phyloP scores from a whole-genome alignment of 2,113 vertebrate species.

The Fulmarus glacialis region DNA sequence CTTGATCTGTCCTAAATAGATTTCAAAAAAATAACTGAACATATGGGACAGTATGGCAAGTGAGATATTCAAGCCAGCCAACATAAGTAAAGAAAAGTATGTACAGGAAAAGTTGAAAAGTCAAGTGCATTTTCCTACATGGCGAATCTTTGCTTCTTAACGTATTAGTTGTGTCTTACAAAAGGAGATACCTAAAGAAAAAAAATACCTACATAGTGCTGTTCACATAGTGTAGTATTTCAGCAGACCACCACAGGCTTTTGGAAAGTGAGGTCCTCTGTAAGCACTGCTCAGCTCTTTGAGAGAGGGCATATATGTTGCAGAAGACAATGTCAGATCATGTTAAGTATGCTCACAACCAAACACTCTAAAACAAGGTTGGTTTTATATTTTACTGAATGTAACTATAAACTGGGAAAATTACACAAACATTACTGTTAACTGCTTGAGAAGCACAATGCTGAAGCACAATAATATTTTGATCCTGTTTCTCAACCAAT shows the following conservation, averaged over 20 bases:
- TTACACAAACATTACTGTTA: not conserved
- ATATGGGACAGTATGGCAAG: not conserved
- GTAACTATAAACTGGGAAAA: not conserved
- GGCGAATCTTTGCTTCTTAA: not conserved
- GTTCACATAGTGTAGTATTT: not conserved
- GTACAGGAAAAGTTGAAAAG: not conserved
- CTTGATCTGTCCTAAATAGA: not conserved
- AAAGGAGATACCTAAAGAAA: not conserved
- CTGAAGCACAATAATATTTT: not conserved
- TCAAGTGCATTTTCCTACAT: not conserved
- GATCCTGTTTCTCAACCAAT: not conserved
- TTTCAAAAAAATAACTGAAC: not conserved
- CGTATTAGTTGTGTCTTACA: not conserved
- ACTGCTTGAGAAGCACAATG: not conserved
- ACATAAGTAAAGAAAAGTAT: not conserved
- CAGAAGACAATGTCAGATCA: not conserved
- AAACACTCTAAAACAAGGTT: not conserved
- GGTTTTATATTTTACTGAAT: not conserved
- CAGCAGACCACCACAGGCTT: not conserved
- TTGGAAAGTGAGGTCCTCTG: not conserved
- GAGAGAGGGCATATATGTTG: not conserved
- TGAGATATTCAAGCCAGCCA: not conserved
- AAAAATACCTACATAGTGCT: not conserved
- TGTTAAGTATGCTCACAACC: not conserved
- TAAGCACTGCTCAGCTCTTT: not conserved